A percentile compares a stretch with the other conserved stretches of the same genome.
Conservation (phyloP, 2,797 vertebrate genomes). For the Psittacula echo region DNA sequence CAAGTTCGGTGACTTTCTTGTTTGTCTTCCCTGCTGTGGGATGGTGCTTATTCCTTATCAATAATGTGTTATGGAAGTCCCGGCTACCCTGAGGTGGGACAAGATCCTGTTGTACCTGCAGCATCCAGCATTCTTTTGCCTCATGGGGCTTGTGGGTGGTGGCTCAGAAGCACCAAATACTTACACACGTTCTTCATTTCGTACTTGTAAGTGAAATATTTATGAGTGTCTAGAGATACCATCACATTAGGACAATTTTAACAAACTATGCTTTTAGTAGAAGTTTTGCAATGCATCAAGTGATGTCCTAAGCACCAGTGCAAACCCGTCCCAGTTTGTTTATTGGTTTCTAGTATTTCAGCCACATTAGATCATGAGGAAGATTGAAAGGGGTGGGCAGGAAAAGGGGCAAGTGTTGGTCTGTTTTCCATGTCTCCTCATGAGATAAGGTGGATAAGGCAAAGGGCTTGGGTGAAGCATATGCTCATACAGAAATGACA, state of each 20-base stretch:
- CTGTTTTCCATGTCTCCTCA: not conserved
- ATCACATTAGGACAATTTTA: rapidly evolving
- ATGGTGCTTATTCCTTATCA: not conserved
- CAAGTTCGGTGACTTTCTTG: rapidly evolving
- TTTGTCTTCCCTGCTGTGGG: not conserved
- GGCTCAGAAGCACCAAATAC: not conserved
- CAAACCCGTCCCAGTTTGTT: not conserved
- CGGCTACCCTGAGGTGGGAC: rapidly evolving
- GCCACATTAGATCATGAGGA: not conserved
- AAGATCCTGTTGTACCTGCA: not conserved
- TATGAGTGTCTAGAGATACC: not conserved
- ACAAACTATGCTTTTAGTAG: not conserved
- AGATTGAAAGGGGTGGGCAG: not conserved
- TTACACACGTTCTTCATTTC: rapidly evolving
- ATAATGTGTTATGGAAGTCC: rapidly evolving
- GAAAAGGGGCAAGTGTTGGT: rapidly evolving
- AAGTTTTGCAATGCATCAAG: rapidly evolving
- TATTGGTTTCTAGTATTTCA: not conserved
- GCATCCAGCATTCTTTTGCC: not conserved
- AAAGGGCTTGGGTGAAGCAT: not conserved
- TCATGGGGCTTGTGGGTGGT: rapidly evolving
- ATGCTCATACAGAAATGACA: not conserved
- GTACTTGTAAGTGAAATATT: too few relatives aligned
- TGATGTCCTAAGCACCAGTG: too few relatives aligned
- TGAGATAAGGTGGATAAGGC: not conserved